Conservation (phyloP, 1,140 invertebrate genomes). For the Dryas iulia region DNA sequence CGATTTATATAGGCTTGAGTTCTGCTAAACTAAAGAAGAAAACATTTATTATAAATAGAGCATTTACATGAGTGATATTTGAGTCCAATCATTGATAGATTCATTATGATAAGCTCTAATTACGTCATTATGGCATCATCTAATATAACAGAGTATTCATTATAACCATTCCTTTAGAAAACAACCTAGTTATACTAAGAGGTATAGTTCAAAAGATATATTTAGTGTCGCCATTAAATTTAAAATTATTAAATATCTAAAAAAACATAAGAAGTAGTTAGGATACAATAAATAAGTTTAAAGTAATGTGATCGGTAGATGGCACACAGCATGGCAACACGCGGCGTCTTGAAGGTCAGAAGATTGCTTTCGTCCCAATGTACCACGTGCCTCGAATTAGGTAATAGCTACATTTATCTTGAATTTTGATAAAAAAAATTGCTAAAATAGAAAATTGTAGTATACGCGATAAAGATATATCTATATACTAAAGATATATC, state of each 20-base stretch:
- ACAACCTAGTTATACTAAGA: too few relatives aligned
- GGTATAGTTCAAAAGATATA: too few relatives aligned
- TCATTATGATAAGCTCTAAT: neutral
- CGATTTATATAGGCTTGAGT: neutral
- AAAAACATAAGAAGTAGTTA: neutral
- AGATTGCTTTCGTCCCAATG: neutral
- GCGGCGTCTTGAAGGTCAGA: conserved; percentile 22
- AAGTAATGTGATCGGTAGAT: conserved; percentile 2
- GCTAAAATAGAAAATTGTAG: neutral
- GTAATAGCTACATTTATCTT: neutral
- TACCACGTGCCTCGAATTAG: conserved; percentile 16
- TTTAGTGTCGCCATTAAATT: too few relatives aligned
- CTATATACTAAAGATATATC: neutral
- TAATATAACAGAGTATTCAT: neutral
- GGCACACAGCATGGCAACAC: conserved; percentile 18
- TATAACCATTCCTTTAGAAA: neutral
- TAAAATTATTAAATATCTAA: neutral
- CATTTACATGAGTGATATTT: too few relatives aligned
- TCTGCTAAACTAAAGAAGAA: neutral
- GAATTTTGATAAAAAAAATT: neutral
- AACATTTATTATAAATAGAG: neutral
- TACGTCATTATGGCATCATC: neutral
- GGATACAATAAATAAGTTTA: conserved; percentile 2
- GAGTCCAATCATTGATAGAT: too few relatives aligned
- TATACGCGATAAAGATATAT: neutral